Evolutionary conservation across 2,797 vertebrate genomes (phyloP).

Genomic region (Schizothorax lantsangensis): DNA sequence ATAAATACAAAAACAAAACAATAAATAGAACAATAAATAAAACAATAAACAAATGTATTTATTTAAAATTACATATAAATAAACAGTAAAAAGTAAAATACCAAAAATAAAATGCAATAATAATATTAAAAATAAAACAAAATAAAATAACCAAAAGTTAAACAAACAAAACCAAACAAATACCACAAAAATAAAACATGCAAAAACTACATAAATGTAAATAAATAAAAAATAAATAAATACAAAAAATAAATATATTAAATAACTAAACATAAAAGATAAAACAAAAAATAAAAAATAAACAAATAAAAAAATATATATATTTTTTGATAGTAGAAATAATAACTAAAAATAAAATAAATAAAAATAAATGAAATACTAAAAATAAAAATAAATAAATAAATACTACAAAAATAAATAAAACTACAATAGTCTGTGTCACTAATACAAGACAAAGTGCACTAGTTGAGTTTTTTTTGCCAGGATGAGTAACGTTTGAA

Average conservation of each 20-base stretch:
- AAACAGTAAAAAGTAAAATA: background rate
- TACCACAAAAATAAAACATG: too few relatives aligned
- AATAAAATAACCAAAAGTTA: background rate
- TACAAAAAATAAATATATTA: background rate
- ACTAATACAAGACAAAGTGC: background rate
- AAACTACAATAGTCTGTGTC: background rate
- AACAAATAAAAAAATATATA: background rate
- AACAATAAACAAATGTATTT: too few relatives aligned
- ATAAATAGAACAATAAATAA: too few relatives aligned
- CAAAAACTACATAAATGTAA: background rate
- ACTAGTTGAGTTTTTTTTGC: background rate
- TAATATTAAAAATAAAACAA: too few relatives aligned
- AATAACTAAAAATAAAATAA: too few relatives aligned
- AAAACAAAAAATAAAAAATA: background rate
- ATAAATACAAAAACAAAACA: too few relatives aligned
- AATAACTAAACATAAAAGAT: background rate
- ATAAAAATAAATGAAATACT: too few relatives aligned
- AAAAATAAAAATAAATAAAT: too few relatives aligned
- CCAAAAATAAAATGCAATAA: background rate
- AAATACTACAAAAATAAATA: background rate
- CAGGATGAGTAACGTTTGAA: background rate
- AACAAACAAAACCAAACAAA: too few relatives aligned
- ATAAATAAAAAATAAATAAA: background rate
- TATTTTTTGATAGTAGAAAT: too few relatives aligned
- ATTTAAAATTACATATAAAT: too few relatives aligned